Conservation (phyloP, 2,113 vertebrate species). For the Micronycteris hirsuta region DNA sequence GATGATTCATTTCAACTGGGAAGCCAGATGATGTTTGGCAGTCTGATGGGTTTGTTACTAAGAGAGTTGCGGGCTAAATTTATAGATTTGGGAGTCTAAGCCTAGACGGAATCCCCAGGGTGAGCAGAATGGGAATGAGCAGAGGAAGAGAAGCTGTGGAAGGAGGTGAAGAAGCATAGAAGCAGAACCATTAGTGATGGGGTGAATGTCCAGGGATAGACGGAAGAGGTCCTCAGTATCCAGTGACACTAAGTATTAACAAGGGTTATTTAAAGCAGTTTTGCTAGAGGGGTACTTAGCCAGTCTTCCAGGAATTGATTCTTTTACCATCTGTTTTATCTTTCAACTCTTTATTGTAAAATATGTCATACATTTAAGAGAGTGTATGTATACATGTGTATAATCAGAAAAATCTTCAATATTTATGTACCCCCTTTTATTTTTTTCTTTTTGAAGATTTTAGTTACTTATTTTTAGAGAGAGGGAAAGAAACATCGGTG, state of each 20-base stretch:
- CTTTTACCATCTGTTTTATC: background rate
- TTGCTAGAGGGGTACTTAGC: background rate
- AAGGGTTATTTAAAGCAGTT: background rate
- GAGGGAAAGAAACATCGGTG: too few relatives aligned
- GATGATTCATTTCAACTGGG: background rate
- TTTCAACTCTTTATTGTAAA: background rate
- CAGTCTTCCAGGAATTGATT: background rate
- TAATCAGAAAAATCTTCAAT: background rate
- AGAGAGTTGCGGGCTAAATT: background rate
- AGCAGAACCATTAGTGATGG: background rate
- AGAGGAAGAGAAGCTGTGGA: background rate
- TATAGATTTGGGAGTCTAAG: background rate
- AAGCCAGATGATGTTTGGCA: background rate
- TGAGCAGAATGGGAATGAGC: background rate
- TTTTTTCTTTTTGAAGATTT: background rate
- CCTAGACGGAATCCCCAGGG: background rate
- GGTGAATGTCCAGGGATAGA: background rate
- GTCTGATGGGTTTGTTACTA: background rate
- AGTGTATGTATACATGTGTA: background rate
- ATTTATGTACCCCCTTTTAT: background rate
- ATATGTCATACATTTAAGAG: background rate
- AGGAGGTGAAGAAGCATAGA: background rate
- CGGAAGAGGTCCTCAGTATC: background rate
- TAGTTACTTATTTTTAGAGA: too few relatives aligned
- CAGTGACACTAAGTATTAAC: background rate